A percentile compares a stretch with the other conserved stretches of the same genome.
Conservation (phyloP, 1,140 invertebrate genomes). For the Littorina saxatilis region DNA sequence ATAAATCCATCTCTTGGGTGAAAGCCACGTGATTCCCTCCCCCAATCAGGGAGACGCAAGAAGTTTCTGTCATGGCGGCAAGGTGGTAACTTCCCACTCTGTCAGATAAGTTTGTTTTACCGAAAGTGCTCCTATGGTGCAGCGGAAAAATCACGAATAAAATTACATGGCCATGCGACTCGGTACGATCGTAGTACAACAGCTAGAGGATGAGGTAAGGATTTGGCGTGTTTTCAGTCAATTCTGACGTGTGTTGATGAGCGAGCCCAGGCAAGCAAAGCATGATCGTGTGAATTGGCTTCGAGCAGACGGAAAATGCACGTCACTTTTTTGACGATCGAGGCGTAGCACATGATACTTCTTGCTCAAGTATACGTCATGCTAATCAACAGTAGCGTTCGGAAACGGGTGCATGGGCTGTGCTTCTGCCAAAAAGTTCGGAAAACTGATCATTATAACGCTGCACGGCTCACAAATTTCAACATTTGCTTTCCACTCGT, state of each 20-base stretch:
- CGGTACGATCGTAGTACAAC: conserved; percentile 63
- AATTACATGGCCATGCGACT: conserved; percentile 53
- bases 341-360: no score
- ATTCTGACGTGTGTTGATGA: conserved; percentile 25
- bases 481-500: no score
- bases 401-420: no score
- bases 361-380: no score
- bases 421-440: no score
- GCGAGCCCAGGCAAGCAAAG: conserved; percentile 25
- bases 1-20: conserved; percentile 15
- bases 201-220: conserved; percentile 64
- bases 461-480: no score
- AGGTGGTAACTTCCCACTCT: conserved; percentile 41
- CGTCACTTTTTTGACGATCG: neutral
- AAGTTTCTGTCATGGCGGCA: conserved; percentile 48
- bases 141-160: conserved; percentile 8
- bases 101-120: conserved; percentile 24
- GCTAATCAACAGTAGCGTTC: no score
- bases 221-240: conserved; percentile 38
- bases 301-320: neutral
- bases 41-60: conserved; percentile 35
- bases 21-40: conserved; percentile 39
- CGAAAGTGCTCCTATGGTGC: conserved; percentile 16
- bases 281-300: conserved; percentile 27
- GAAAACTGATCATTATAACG: no score